Evolutionary conservation across 2,888 invertebrate genomes (phyloP), one percentile per base, ranked within the genome.

Genomic region (Periphyllus acericola): DNA sequence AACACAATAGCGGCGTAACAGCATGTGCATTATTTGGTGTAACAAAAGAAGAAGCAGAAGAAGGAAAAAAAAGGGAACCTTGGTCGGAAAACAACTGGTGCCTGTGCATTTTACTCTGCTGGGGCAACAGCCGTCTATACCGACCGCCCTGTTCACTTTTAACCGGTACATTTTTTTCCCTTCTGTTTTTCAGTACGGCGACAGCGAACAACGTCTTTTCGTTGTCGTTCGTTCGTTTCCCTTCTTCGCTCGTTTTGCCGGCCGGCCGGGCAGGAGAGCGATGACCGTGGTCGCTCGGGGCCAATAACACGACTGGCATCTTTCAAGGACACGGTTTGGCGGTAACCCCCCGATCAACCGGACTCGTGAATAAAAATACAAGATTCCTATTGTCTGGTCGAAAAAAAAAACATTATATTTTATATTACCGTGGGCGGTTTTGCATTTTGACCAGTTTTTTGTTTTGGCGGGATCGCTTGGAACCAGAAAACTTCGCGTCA

Each of bases 291-390:
- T 80, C 17, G 87, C 87, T 87, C 60, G 87, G 74, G 87, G 87
- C 87, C 87, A 87, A 81, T 87, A 87, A 87, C 87, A 81, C 87
- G 80, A 17, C 87, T 81, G 87, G 80, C 81, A 74, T 86, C 80
- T 87, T 78, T 87, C 87, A 87, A 87, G 87, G 87, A 87, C 87
- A 80, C 87, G 72, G 87, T 87, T 87, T 81, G 87, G 87, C 87
- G 87, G 86, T 74, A 40, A 66, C 68, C 78, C 66, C 36, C 79
- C 21, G 71, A 80, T 71, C 80, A 72, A 86, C 80, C 80, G 36
- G 87, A 66, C 81, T 74, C 74, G 81, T 81, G 66, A 81, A 87
- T 81, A 80, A 74, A 60, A 81, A 87, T 85, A 81, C 72, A 2
- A 86, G 79, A 86, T 80, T 81, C 80, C 46, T 80, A 87, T 87